Percentiles rank a stretch among this genome's conserved stretches.
Evolutionary conservation across 1,140 invertebrate species (phyloP).

Genomic region (Scaptomyza pallida): DNA sequence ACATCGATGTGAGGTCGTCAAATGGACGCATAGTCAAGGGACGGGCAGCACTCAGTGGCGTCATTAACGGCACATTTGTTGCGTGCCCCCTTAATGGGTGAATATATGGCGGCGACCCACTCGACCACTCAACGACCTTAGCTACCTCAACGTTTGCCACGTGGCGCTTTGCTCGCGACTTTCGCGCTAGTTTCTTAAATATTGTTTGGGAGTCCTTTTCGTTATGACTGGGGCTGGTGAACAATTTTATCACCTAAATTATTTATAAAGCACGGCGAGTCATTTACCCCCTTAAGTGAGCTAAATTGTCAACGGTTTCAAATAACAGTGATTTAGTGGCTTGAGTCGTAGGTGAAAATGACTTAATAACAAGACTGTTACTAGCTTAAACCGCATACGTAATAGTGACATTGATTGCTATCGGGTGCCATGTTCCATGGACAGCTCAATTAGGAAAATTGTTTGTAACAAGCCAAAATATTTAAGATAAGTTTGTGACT

Average conservation of each 20-base stretch:
- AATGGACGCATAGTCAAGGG: neutral
- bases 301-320: no score
- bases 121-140: neutral
- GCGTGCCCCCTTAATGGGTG: constrained; percentile 57
- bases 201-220: constrained; percentile 3
- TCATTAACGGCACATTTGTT: constrained; percentile 64
- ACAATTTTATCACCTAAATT: constrained; percentile 17
- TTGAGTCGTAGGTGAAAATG: neutral
- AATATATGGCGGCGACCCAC: neutral
- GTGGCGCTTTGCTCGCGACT: neutral
- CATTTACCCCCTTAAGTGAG: neutral
- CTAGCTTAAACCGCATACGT: neutral
- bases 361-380: neutral
- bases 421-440: neutral
- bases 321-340: no score
- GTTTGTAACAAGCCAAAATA: constrained; percentile 8
- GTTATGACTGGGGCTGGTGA: constrained; percentile 20
- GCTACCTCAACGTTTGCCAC: neutral
- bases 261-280: constrained; percentile 19
- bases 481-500: constrained; percentile 3
- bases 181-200: neutral
- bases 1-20: constrained; percentile 22
- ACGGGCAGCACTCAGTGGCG: constrained; percentile 44
- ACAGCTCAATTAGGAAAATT: neutral
- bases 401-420: neutral